Percentiles rank a stretch among this genome's conserved stretches.
Evolutionary conservation across 2,113 vertebrate species (phyloP).

Genomic region (Butorides virescens): DNA sequence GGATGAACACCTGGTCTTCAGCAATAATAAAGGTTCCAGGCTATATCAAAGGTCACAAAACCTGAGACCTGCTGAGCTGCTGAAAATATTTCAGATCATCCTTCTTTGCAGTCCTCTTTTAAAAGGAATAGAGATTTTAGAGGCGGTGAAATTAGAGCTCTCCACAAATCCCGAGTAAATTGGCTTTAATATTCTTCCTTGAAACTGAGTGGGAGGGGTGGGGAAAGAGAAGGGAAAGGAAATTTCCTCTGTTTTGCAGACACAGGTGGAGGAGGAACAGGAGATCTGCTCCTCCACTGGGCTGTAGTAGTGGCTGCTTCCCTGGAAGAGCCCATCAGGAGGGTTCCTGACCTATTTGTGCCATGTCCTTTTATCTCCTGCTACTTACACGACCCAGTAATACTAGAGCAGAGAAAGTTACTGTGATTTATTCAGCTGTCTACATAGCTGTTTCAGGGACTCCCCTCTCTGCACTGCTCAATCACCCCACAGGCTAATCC

Average conservation of each 20-base stretch:
- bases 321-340: not conserved
- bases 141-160: not conserved
- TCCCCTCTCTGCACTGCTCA: not conserved
- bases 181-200: not conserved
- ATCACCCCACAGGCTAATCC: not conserved
- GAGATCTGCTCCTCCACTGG: constrained; percentile 10
- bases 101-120: not conserved
- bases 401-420: not conserved
- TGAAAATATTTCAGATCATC: not conserved
- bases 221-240: not conserved
- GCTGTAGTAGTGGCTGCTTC: not conserved
- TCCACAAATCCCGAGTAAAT: not conserved
- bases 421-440: not conserved
- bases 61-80: not conserved
- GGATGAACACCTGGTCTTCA: not conserved
- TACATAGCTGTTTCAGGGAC: not conserved
- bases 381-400: not conserved
- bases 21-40: not conserved
- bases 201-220: not conserved
- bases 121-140: not conserved
- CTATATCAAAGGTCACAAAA: not conserved
- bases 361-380: not conserved
- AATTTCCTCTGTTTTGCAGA: not conserved
- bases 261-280: not conserved
- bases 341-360: constrained; percentile 52